Evolutionary conservation across 2,113 vertebrate genomes (phyloP).

Genomic region (Fregetta grallaria): DNA sequence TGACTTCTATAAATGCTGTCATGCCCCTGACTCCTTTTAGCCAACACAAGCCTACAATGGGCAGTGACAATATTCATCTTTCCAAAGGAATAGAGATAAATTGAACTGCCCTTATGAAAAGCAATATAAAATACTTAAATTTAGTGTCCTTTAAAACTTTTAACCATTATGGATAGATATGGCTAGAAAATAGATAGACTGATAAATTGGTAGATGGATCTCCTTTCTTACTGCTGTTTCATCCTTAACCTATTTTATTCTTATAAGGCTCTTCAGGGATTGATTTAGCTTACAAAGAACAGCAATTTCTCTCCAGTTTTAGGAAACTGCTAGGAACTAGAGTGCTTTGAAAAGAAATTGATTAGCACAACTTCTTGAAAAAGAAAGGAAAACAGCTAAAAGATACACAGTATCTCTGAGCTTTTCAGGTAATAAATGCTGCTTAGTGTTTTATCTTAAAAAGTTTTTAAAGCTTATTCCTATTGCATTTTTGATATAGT

Average conservation of each 20-base stretch:
- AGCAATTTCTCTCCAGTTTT: constrained; percentile 63
- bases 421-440: constrained; percentile 1
- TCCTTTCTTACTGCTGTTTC: constrained; percentile 56
- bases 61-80: constrained; percentile 68
- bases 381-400: constrained; percentile 47
- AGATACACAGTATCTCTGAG: constrained; percentile 10
- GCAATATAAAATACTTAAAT: constrained; percentile 63
- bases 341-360: constrained; percentile 56
- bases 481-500: neutral
- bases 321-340: constrained; percentile 51
- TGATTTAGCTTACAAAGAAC: constrained; percentile 60
- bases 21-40: constrained; percentile 64
- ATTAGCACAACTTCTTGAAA: constrained; percentile 60
- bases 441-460: neutral
- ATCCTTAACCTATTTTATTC: constrained; percentile 67
- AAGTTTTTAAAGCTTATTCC: constrained; percentile 16
- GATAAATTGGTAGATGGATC: constrained; percentile 53
- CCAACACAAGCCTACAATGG: constrained; percentile 49
- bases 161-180: constrained; percentile 64
- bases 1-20: constrained; percentile 68
- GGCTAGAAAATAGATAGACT: constrained; percentile 55
- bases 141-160: constrained; percentile 70
- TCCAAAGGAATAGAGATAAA: constrained; percentile 67
- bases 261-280: constrained; percentile 66
- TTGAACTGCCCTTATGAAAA: constrained; percentile 66